Base-by-base conservation (phyloP, 1,140 invertebrate species). In the Nylanderia fulva region DNA sequence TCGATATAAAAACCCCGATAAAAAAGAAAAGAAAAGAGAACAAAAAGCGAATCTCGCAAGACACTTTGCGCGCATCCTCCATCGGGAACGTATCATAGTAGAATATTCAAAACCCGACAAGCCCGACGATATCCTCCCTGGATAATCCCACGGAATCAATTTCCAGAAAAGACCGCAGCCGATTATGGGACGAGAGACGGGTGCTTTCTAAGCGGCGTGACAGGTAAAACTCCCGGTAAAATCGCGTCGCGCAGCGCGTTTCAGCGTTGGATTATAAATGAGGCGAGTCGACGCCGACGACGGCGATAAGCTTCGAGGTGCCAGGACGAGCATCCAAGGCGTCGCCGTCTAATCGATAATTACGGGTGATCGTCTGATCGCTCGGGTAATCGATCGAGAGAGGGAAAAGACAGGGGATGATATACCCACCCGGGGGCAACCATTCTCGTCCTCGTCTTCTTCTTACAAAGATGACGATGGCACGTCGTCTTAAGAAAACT, bases 251-350 rank as follows among this genome's bases (percentile, higher is more conserved):
- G 56, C 72, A 39, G 76, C 58, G 48, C 72, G 79, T 85, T 76
- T 85, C 61, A 84, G 33, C 52, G 82, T 86, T n/a, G 64, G 82
- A 88, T 89, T 89, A 88, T 88, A 88, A 88, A 88, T 85, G 69
- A 85, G 56, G 60, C 60, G 21, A 77, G 39, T 66, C 74, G 60
- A 60, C 66, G 64, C 60, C 63, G 48, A 33, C 80, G n/a, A 42
- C 24, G 36, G 52, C 56, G 71, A 77, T 79, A 71, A 85, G 71
- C 64, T 68, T 29, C n/a, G 45, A 21, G 11, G 39, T 48, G 33
- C 52, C 39, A 48, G 11, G n/a, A n/a, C n/a, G n/a, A n/a, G 45
- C 42, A 63, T 9, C 42, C 66, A 29, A 21, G 11, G 36, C 45
- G 24, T 54, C 85, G 56, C 15, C 29, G 48, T 68, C 82, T 66